phyloP scores from a whole-genome alignment of 2,113 vertebrate species.

The Meles meles region DNA sequence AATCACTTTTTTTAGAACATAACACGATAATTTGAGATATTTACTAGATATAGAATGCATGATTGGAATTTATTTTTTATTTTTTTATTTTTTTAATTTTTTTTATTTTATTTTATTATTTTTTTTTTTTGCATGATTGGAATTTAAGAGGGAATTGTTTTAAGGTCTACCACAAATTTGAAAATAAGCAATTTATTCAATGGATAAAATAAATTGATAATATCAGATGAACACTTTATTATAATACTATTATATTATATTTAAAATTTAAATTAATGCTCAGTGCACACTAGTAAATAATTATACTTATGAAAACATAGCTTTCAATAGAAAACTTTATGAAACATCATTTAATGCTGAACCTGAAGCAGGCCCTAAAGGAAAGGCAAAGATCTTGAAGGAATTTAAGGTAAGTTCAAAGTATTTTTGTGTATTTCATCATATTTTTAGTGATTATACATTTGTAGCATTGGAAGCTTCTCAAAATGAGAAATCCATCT shows the following conservation, averaged over 20 bases:
- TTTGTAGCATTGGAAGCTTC: slow-evolving; percentile 9
- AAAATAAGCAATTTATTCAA: background rate
- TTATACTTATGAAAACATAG: background rate
- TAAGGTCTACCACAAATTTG: background rate
- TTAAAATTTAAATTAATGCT: background rate
- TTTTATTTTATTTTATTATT: too few relatives aligned
- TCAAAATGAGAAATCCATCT: slow-evolving; percentile 57
- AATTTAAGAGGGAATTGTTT: background rate
- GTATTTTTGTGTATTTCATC: slow-evolving; percentile 17
- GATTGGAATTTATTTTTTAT: too few relatives aligned
- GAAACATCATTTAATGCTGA: background rate
- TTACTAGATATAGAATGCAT: background rate
- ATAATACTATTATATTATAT: background rate
- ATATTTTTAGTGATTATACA: slow-evolving; percentile 19
- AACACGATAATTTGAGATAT: background rate
- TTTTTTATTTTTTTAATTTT: too few relatives aligned
- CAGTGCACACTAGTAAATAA: background rate
- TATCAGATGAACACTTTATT: background rate
- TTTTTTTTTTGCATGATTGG: too few relatives aligned
- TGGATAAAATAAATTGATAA: background rate
- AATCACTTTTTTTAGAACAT: background rate
- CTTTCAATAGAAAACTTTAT: background rate
- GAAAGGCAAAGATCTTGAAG: background rate
- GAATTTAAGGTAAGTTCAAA: background rate
- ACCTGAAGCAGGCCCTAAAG: background rate